A percentile compares a stretch with the other conserved stretches of the same genome.
Conservation (phyloP, 2,797 vertebrate species). For the Pseudomugil tenellus region DNA sequence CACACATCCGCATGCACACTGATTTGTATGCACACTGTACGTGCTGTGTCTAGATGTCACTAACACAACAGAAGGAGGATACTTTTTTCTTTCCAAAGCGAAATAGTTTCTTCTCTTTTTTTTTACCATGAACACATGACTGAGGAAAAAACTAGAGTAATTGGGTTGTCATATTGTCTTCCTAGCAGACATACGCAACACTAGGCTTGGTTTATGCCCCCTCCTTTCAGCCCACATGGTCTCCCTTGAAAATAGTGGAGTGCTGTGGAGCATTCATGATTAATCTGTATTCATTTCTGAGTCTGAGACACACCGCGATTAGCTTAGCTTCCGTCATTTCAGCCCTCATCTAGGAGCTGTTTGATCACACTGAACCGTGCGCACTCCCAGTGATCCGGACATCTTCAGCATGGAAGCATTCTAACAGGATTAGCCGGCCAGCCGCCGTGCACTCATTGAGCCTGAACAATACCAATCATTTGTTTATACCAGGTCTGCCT, state of each 20-base stretch:
- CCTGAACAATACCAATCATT: slow-evolving; percentile 38
- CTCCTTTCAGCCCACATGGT: slow-evolving; percentile 32
- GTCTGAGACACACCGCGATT: slow-evolving; percentile 64
- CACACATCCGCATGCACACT: slow-evolving; percentile 3
- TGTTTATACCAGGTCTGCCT: slow-evolving; percentile 37
- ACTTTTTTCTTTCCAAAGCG: slow-evolving; percentile 44
- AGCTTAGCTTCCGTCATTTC: slow-evolving; percentile 70
- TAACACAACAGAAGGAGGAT: slow-evolving; percentile 17
- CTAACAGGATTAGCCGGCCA: slow-evolving; percentile 71
- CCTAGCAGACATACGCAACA: slow-evolving; percentile 22
- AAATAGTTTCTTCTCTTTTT: slow-evolving; percentile 31
- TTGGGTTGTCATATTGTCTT: slow-evolving; percentile 17
- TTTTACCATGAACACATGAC: slow-evolving; percentile 27
- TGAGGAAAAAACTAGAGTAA: slow-evolving; percentile 9
- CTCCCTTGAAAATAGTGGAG: slow-evolving; percentile 49
- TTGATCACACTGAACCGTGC: slow-evolving; percentile 66
- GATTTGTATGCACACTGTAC: slow-evolving; percentile 8
- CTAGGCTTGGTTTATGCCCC: slow-evolving; percentile 14
- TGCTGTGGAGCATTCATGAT: slow-evolving; percentile 57
- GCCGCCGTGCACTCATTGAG: slow-evolving; percentile 27
- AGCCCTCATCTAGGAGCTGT: slow-evolving; percentile 67
- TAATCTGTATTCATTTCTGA: slow-evolving; percentile 61
- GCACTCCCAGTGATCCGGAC: slow-evolving; percentile 42
- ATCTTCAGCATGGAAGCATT: slow-evolving; percentile 62
- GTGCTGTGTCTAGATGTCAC: slow-evolving; percentile 19